Evolutionary conservation across 2,888 invertebrate genomes (phyloP), one percentile per base, ranked within the genome.

Genomic region (Endotricha flammealis): DNA sequence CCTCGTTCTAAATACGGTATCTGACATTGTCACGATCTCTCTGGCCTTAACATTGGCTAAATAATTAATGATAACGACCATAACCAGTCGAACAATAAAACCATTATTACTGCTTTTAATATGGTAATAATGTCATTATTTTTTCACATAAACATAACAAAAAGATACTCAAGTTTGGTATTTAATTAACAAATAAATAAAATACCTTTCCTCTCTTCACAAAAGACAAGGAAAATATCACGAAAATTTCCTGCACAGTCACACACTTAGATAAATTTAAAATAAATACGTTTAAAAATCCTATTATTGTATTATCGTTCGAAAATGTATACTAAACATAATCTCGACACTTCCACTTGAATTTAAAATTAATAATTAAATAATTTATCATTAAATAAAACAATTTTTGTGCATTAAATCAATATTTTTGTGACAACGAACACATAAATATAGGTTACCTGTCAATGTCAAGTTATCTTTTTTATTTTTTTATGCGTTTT

Each of bases 401-500:
- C 6, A 4, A 16, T 4, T 16, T 16, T 16, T 4, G 32, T 37
- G 38, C 29, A 31, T 32, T 43, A 49, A 59, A 70, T 69, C 73
- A 70, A 70, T 69, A 66, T 53, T 56, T 61, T 61, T 53, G 44
- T n/a, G n/a, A n/a, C 44, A 39, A 50, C 42, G 41, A 56, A 46
- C 39, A 43, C 38, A 33, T 38, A 44, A 46, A 53, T 42, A 38
- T 45, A 66, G 64, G 61, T 75, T 78, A 80, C 74, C 78, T 80
- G 79, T 78, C 80, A 81, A 75, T 51, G 66, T 67, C 65, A 63
- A 53, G 27, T 32, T 39, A 38, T 48, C 53, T 58, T 64, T 61
- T 58, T 55, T 59, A 40, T 44, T 49, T 48, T 47, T 48, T 42
- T 10, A 30, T 33, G 32, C 22, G 12, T 16, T 38, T 36, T 37